phyloP scores from a whole-genome alignment of 2,797 vertebrate species.

The Lindbergichthys nudifrons region DNA sequence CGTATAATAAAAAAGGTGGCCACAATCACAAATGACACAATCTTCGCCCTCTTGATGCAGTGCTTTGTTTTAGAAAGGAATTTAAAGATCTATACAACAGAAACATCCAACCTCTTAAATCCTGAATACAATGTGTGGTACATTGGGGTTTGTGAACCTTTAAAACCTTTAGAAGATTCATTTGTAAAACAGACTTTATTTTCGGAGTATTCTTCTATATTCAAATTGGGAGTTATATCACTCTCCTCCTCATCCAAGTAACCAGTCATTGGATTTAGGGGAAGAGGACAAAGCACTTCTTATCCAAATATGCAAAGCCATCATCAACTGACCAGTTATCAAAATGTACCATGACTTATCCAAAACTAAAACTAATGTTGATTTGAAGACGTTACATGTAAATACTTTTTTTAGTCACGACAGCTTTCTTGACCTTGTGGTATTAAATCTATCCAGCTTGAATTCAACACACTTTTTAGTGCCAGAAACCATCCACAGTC shows the following conservation, averaged over 20 bases:
- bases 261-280: not conserved
- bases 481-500: too few species aligned
- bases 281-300: not conserved
- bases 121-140: too few species aligned
- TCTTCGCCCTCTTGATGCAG: not conserved
- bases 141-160: not conserved
- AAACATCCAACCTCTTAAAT: slow-evolving; percentile 21
- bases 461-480: not conserved
- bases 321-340: not conserved
- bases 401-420: not conserved
- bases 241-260: not conserved
- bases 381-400: not conserved
- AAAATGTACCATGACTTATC: not conserved
- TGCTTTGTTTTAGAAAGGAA: not conserved
- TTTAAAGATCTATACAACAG: not conserved
- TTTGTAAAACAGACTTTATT: not conserved
- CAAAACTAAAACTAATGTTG: too few species aligned
- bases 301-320: not conserved
- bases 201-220: not conserved
- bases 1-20: slow-evolving; percentile 9
- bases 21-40: slow-evolving; percentile 25
- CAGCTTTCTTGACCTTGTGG: not conserved
- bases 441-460: not conserved
- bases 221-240: not conserved
- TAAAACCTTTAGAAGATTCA: not conserved